Percentiles rank a stretch among this genome's conserved stretches.
phyloP scores from a whole-genome alignment of 92 coral and sea anemone species.

The Micromussa lordhowensis region DNA sequence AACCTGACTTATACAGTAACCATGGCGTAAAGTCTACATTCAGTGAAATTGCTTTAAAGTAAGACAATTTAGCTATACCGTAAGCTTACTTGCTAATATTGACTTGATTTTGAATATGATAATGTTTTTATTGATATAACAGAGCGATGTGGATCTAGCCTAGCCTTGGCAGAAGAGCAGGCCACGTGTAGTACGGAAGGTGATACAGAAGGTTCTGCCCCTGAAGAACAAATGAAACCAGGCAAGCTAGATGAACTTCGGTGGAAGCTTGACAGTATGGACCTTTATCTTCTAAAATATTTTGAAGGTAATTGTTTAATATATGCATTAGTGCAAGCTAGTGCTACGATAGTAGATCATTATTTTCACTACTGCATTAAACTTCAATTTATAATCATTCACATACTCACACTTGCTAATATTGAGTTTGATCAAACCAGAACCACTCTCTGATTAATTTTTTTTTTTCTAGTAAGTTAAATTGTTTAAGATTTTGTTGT shows the following conservation, averaged over 20 bases:
- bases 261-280: neutral
- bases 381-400: too few relatives aligned
- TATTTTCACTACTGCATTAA: too few relatives aligned
- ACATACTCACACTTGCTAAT: too few relatives aligned
- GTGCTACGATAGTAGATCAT: too few relatives aligned
- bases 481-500: too few relatives aligned
- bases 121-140: neutral
- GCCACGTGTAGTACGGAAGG: neutral
- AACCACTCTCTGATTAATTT: too few relatives aligned
- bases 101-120: neutral
- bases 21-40: too few relatives aligned
- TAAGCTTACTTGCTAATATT: neutral
- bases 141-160: constrained; percentile 30
- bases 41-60: too few relatives aligned
- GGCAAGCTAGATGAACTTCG: constrained; percentile 6
- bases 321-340: too few relatives aligned
- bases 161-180: neutral
- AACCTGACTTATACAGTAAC: too few relatives aligned
- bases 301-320: neutral
- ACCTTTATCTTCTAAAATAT: constrained; percentile 2
- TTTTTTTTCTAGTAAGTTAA: too few relatives aligned
- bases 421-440: too few relatives aligned
- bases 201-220: neutral
- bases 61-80: neutral
- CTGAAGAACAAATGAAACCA: neutral